Percentiles rank a stretch among this genome's conserved stretches.
Evolutionary conservation across 2,797 vertebrate species (phyloP).

Genomic region (Artibeus lituratus): DNA sequence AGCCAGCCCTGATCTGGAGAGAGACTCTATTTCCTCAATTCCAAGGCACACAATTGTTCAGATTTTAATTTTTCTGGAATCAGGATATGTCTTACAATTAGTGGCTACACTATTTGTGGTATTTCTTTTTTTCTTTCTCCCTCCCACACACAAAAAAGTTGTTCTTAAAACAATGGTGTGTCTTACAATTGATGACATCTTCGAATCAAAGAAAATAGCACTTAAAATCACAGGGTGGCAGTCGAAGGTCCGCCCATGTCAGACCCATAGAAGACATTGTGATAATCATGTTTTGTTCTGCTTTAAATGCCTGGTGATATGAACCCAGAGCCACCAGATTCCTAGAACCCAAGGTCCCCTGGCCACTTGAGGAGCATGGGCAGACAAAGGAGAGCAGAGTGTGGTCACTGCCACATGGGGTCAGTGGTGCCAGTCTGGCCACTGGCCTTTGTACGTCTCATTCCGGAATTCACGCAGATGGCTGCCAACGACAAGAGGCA

Average conservation of each 20-base stretch:
- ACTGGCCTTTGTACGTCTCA: not conserved
- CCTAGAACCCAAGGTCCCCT: not conserved
- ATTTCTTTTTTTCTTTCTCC: slow-evolving; percentile 33
- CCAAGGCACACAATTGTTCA: slow-evolving; percentile 44
- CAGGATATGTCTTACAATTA: slow-evolving; percentile 70
- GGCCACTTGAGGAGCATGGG: not conserved
- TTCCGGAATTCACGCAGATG: not conserved
- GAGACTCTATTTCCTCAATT: slow-evolving; percentile 51
- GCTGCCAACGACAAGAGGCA: slow-evolving; percentile 18
- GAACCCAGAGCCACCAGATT: not conserved
- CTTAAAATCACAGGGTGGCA: not conserved
- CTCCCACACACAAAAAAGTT: not conserved
- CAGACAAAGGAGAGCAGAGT: not conserved
- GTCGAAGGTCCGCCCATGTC: not conserved
- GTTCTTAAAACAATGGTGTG: slow-evolving; percentile 53
- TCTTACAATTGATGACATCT: slow-evolving; percentile 52
- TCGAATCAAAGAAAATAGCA: slow-evolving; percentile 29
- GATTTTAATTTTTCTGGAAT: slow-evolving; percentile 65
- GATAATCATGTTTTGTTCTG: not conserved
- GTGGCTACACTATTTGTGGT: not conserved
- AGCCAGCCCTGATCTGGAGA: slow-evolving; percentile 35
- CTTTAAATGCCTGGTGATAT: not conserved
- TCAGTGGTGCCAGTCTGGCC: not conserved
- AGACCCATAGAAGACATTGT: not conserved
- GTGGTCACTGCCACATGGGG: not conserved